phyloP scores from a whole-genome alignment of 2,888 invertebrate genomes.

The Ptychoptera albimana region DNA sequence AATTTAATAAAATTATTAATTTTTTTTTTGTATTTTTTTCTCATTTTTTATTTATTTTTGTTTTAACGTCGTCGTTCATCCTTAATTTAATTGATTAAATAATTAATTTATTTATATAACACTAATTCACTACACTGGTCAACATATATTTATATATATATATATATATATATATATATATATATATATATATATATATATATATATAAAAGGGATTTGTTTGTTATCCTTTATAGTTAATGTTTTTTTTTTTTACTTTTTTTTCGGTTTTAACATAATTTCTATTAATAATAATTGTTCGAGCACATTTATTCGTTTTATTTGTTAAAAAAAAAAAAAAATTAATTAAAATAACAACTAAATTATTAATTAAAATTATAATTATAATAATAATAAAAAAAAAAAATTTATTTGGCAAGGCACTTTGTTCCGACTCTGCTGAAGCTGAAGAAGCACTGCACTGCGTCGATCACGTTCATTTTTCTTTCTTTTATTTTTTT shows the following conservation, averaged over 20 bases:
- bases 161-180: neutral
- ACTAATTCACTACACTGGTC: neutral
- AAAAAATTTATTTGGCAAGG: too few relatives aligned
- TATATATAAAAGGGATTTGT: neutral
- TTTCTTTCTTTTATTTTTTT: neutral
- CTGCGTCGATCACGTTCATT: too few relatives aligned
- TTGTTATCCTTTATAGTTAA: neutral
- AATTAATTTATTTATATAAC: neutral
- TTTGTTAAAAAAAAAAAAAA: too few relatives aligned
- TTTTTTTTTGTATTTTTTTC: neutral
- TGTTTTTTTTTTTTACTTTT: too few relatives aligned
- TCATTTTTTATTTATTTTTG: too few relatives aligned
- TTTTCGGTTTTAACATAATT: too few relatives aligned
- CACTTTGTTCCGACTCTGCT: too few relatives aligned
- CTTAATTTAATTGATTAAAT: neutral
- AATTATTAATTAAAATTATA: too few relatives aligned
- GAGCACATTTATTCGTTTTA: neutral
- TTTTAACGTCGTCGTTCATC: neutral
- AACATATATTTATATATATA: neutral
- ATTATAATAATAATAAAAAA: too few relatives aligned
- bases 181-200: too few relatives aligned
- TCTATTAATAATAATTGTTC: neutral
- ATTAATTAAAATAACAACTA: too few relatives aligned
- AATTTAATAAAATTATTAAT: neutral
- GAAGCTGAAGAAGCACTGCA: too few relatives aligned